Evolutionary conservation across 2,888 invertebrate genomes (phyloP).

Genomic region (Abscondita cerata): DNA sequence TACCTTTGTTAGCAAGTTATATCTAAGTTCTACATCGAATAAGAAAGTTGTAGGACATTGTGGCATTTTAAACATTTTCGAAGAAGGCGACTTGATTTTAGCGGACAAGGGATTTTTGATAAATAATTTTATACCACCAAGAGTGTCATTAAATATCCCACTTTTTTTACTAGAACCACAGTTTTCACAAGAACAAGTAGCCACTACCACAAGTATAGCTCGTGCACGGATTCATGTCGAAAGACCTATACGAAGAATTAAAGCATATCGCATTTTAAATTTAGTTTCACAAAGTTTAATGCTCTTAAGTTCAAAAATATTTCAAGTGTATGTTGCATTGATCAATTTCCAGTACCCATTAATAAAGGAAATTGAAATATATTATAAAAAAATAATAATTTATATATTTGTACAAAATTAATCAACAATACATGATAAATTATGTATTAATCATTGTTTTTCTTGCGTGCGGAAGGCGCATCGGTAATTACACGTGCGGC

Average conservation of each 20-base stretch:
- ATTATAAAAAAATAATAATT: no score
- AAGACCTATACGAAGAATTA: slow-evolving; percentile 39
- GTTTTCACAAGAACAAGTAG: slow-evolving; percentile 34
- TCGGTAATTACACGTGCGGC: no score
- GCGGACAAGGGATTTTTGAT: slow-evolving; percentile 44
- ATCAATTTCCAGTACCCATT: no score
- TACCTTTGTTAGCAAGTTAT: slow-evolving; percentile 11
- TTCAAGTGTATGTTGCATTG: neutral
- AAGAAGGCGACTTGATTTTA: slow-evolving; percentile 38
- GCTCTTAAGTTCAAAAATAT: neutral
- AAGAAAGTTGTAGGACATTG: slow-evolving; percentile 31
- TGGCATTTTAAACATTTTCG: slow-evolving; percentile 34
- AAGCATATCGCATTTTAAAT: slow-evolving; percentile 7
- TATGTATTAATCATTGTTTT: no score
- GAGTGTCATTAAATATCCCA: slow-evolving; percentile 42
- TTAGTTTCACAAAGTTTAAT: neutral
- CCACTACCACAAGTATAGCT: slow-evolving; percentile 34
- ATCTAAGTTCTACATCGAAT: slow-evolving; percentile 14
- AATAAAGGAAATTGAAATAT: no score
- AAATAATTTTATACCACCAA: slow-evolving; percentile 37
- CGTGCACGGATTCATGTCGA: slow-evolving; percentile 41
- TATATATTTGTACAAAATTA: no score
- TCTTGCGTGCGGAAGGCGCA: no score
- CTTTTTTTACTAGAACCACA: slow-evolving; percentile 37
- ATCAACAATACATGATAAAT: no score